Conservation (phyloP, 92 coral and sea anemone genomes). For the Virgularia gustaviana region DNA sequence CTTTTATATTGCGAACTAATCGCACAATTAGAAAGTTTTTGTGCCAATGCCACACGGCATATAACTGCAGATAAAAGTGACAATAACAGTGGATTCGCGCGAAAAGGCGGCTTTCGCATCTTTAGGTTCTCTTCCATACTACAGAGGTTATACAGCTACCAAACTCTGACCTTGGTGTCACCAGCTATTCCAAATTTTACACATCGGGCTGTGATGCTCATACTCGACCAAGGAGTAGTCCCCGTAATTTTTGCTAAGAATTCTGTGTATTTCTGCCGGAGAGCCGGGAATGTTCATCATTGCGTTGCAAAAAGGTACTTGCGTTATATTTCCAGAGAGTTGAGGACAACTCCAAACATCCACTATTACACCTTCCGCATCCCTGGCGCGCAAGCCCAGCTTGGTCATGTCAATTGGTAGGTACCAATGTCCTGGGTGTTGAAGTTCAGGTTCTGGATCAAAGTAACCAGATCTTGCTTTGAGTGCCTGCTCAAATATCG, state of each 20-base stretch:
- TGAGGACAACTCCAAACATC: conserved; percentile 52
- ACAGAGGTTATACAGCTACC: no score
- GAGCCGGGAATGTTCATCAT: conserved; percentile 46
- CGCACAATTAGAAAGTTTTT: no score
- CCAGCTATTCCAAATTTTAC: conserved; percentile 59
- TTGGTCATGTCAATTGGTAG: conserved; percentile 50
- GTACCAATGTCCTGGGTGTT: conserved; percentile 38
- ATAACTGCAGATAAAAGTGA: no score
- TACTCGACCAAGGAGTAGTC: conserved; percentile 42
- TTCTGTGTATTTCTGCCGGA: conserved; percentile 27
- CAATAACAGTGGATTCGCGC: no score
- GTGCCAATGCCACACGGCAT: no score
- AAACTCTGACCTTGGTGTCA: no score
- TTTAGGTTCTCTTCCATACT: neutral
- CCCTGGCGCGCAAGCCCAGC: conserved; percentile 44
- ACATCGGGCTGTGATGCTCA: conserved; percentile 52
- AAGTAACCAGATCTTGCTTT: conserved; percentile 6
- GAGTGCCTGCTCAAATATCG: conserved; percentile 36
- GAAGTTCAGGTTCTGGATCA: conserved; percentile 30
- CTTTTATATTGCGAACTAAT: no score
- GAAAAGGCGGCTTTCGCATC: no score
- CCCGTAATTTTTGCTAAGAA: conserved; percentile 46
- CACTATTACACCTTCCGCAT: conserved; percentile 51
- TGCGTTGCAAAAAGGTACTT: conserved; percentile 45
- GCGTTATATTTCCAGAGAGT: conserved; percentile 39